phyloP scores from a whole-genome alignment of 2,797 vertebrate species.

The Passerculus sandwichensis region DNA sequence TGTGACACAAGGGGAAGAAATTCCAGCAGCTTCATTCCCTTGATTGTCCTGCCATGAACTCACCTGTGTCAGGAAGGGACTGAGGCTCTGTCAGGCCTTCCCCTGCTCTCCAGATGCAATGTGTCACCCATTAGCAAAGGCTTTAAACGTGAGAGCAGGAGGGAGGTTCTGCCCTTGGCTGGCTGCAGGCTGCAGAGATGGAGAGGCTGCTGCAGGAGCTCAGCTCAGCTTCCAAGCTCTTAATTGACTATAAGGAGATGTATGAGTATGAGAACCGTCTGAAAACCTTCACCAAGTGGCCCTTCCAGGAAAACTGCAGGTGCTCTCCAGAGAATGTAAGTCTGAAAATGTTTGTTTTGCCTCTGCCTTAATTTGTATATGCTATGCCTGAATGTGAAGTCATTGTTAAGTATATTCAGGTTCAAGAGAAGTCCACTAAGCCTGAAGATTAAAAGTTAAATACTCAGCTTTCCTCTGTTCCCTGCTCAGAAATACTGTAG shows the following conservation, averaged over 20 bases:
- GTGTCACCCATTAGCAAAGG: background rate
- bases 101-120: conserved; percentile 5
- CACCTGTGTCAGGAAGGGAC: background rate
- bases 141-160: background rate
- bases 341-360: background rate
- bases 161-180: fast-evolving
- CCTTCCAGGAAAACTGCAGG: conserved; percentile 82
- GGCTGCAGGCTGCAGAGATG: background rate
- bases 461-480: background rate
- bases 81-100: background rate
- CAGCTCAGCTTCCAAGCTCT: background rate
- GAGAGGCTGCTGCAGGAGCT: background rate
- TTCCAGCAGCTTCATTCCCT: background rate
- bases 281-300: conserved; percentile 83
- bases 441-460: background rate
- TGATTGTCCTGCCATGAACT: background rate
- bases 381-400: background rate
- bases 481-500: background rate
- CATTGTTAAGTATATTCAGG: background rate
- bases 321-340: conserved; percentile 84
- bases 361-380: background rate
- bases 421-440: fast-evolving
- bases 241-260: conserved; percentile 77
- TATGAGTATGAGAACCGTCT: conserved; percentile 78
- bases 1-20: fast-evolving